Percentiles rank a stretch among this genome's conserved stretches.
These are phyloP conservation scores for Calycopis cecrops DNA, from an alignment of 1,140 invertebrate species.

Conservation along the genomic window DNA sequence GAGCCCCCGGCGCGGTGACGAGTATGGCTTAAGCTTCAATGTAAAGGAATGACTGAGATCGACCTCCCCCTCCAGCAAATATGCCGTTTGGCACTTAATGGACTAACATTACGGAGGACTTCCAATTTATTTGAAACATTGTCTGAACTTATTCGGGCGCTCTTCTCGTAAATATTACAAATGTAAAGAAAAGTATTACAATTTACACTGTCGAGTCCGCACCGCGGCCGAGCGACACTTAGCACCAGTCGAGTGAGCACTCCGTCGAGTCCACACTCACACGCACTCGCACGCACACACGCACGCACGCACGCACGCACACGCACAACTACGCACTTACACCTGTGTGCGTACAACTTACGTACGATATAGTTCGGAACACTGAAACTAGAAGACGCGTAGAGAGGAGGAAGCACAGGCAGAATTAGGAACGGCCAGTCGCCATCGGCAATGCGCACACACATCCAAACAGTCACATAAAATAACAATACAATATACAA, in stretches of 20 bases:
- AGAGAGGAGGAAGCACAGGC: neutral
- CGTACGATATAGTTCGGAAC: too few relatives aligned
- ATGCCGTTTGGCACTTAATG: slow-evolving; percentile 29
- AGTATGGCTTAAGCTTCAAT: slow-evolving; percentile 33
- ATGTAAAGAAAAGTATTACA: too few relatives aligned
- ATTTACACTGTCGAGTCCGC: too few relatives aligned
- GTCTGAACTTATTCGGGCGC: too few relatives aligned
- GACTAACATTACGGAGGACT: too few relatives aligned
- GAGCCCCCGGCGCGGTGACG: neutral
- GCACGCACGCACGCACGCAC: slow-evolving; percentile 1
- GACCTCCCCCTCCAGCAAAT: slow-evolving; percentile 7
- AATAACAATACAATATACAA: slow-evolving; percentile 45
- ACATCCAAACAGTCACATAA: slow-evolving; percentile 19
- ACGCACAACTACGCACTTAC: too few relatives aligned
- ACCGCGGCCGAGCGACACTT: neutral
- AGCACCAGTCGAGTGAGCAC: neutral
- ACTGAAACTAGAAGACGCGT: too few relatives aligned
- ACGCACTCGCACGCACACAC: neutral
- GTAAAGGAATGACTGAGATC: slow-evolving; percentile 52
- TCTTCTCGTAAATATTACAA: too few relatives aligned
- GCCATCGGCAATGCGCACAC: slow-evolving; percentile 6
- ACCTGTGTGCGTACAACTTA: too few relatives aligned
- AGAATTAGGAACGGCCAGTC: neutral
- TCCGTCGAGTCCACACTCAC: neutral
- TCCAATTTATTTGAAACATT: too few relatives aligned